phyloP scores from a whole-genome alignment of 2,888 invertebrate genomes.

The Drosophila neotestacea region DNA sequence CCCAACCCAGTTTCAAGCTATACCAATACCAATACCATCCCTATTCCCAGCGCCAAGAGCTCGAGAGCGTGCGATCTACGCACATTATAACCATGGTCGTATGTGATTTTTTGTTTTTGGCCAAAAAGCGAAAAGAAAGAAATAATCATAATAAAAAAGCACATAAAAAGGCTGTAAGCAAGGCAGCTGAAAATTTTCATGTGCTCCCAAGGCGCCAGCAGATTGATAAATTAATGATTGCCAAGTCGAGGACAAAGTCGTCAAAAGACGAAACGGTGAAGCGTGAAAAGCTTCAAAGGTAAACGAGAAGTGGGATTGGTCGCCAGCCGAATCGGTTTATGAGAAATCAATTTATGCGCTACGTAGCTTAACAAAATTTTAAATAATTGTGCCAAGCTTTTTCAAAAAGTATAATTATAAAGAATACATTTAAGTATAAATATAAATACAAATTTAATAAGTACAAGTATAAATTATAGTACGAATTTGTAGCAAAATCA shows the following conservation, averaged over 20 bases:
- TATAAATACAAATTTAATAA: background rate
- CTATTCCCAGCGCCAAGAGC: constrained; percentile 1
- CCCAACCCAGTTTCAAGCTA: constrained; percentile 11
- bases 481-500: constrained; percentile 14
- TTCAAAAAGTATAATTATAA: background rate
- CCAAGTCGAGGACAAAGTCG: constrained; percentile 64
- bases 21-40: background rate
- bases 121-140: constrained; percentile 56
- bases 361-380: constrained; percentile 29
- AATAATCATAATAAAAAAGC: constrained; percentile 80
- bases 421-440: background rate
- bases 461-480: background rate
- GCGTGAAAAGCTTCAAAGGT: constrained; percentile 54
- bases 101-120: constrained; percentile 66
- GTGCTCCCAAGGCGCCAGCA: constrained; percentile 71
- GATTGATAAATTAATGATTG: constrained; percentile 81
- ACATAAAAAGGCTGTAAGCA: constrained; percentile 75
- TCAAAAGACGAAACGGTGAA: constrained; percentile 45
- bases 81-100: constrained; percentile 63
- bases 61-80: constrained; percentile 30
- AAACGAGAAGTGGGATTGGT: constrained; percentile 17
- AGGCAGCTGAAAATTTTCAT: constrained; percentile 74
- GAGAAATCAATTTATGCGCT: constrained; percentile 72
- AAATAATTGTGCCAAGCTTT: constrained; percentile 16
- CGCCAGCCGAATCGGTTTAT: constrained; percentile 47